phyloP scores from a whole-genome alignment of 2,888 invertebrate species.

The Zhengitettix transpicula region DNA sequence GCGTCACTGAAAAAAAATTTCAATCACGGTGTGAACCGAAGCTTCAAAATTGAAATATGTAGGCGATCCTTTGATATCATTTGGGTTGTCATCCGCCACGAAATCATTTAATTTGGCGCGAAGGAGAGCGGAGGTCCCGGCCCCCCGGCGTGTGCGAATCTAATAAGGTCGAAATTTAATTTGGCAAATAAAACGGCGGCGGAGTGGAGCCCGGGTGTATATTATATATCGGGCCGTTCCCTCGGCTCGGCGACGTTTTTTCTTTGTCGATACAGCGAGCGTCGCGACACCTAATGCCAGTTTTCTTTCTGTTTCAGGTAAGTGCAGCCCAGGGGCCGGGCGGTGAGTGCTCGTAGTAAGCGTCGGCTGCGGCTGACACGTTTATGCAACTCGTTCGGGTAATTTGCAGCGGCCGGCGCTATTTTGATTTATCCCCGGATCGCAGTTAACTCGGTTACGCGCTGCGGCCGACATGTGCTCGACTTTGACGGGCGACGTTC shows the following conservation, averaged over 20 bases:
- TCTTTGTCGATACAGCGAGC: too few species aligned
- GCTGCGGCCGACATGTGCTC: too few species aligned
- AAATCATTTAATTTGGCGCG: constrained; percentile 14
- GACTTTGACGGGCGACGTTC: too few species aligned
- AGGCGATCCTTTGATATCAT: constrained; percentile 14
- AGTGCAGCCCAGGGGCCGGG: not conserved
- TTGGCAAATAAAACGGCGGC: constrained; percentile 10
- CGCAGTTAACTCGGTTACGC: too few species aligned
- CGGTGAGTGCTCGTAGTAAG: too few species aligned
- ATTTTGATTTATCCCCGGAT: too few species aligned
- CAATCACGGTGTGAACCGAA: constrained; percentile 14
- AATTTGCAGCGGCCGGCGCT: too few species aligned
- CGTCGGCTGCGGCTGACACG: too few species aligned
- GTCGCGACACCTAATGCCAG: too few species aligned
- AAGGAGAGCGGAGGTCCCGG: not conserved
- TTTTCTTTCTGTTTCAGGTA: too few species aligned
- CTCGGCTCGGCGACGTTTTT: too few species aligned
- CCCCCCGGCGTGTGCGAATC: constrained; percentile 1
- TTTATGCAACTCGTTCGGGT: too few species aligned
- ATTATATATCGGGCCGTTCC: not conserved
- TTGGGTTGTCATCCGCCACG: constrained; percentile 13
- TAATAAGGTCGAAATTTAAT: constrained; percentile 14
- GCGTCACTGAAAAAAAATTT: constrained; percentile 10
- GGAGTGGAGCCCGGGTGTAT: not conserved
- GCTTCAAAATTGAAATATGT: constrained; percentile 15